phyloP scores from a whole-genome alignment of 2,888 invertebrate species.

The Scaptodrosophila latifasciaeformis region DNA sequence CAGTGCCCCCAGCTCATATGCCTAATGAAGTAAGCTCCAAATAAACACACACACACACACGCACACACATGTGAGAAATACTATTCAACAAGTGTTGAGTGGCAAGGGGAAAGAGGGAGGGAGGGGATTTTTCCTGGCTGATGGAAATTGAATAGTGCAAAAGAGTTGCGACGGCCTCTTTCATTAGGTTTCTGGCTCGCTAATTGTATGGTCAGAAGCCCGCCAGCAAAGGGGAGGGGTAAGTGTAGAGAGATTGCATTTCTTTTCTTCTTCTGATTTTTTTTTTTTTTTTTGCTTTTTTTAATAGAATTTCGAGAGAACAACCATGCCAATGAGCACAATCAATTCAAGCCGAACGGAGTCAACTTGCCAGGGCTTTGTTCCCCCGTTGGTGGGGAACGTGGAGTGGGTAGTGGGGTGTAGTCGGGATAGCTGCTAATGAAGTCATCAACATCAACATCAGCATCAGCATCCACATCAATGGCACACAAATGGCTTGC shows the following conservation, averaged over 20 bases:
- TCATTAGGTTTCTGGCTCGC: conserved; percentile 38
- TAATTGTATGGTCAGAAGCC: conserved; percentile 38
- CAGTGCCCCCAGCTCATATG: too few species aligned
- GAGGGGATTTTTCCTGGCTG: too few species aligned
- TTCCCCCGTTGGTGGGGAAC: too few species aligned
- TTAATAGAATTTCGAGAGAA: conserved; percentile 55
- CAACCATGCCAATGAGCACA: conserved; percentile 5
- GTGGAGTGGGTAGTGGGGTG: too few species aligned
- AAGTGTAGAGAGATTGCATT: neutral
- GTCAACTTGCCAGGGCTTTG: neutral
- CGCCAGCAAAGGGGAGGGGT: too few species aligned
- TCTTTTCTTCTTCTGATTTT: conserved; percentile 11
- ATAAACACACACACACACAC: too few species aligned
- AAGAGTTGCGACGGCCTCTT: conserved; percentile 37
- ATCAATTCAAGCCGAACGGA: too few species aligned
- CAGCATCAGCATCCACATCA: conserved; percentile 43
- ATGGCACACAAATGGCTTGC: too few species aligned
- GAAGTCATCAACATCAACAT: conserved; percentile 53
- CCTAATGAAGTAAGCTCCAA: conserved; percentile 49
- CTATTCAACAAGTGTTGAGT: too few species aligned
- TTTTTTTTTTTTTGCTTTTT: conserved; percentile 23
- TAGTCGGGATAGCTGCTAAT: conserved; percentile 42
- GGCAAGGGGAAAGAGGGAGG: too few species aligned
- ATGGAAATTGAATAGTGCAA: too few species aligned
- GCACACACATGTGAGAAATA: too few species aligned